Percentiles rank a stretch among this genome's conserved stretches.
phyloP scores from a whole-genome alignment of 1,140 invertebrate genomes.

The Acromyrmex charruanus region DNA sequence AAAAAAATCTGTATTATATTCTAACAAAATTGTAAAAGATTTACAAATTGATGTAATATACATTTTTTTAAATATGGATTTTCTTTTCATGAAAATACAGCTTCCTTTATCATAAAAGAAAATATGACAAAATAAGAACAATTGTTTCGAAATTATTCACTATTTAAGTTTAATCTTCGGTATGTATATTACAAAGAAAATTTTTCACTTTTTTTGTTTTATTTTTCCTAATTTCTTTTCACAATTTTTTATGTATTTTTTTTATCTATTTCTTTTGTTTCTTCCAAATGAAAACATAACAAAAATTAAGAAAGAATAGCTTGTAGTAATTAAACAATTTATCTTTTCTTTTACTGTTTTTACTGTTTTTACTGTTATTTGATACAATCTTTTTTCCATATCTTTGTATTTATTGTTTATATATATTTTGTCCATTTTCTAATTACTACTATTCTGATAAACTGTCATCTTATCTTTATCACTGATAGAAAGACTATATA shows the following conservation, averaged over 20 bases:
- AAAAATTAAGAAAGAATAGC: background rate
- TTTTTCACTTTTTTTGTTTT: background rate
- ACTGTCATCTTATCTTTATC: background rate
- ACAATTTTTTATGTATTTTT: background rate
- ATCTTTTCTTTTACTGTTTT: background rate
- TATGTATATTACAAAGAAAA: background rate
- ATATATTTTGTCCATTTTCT: background rate
- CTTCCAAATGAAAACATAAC: background rate
- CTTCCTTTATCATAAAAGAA: background rate
- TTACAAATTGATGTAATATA: background rate
- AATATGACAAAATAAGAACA: background rate
- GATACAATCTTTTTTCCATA: background rate
- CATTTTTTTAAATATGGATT: background rate
- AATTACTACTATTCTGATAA: background rate
- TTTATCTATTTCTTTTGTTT: too few species aligned
- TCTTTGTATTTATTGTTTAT: background rate
- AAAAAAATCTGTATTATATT: background rate
- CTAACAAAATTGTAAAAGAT: background rate
- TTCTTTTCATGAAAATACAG: background rate
- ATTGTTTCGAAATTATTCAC: background rate
- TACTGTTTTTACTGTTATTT: background rate
- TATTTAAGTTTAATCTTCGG: slow-evolving; percentile 2
- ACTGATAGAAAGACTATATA: background rate
- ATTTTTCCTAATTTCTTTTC: background rate
- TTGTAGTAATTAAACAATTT: background rate